A percentile compares a stretch with the other conserved stretches of the same genome.
Evolutionary conservation across 2,797 vertebrate genomes (phyloP).

Genomic region (Sebastiscus albofasciatus): DNA sequence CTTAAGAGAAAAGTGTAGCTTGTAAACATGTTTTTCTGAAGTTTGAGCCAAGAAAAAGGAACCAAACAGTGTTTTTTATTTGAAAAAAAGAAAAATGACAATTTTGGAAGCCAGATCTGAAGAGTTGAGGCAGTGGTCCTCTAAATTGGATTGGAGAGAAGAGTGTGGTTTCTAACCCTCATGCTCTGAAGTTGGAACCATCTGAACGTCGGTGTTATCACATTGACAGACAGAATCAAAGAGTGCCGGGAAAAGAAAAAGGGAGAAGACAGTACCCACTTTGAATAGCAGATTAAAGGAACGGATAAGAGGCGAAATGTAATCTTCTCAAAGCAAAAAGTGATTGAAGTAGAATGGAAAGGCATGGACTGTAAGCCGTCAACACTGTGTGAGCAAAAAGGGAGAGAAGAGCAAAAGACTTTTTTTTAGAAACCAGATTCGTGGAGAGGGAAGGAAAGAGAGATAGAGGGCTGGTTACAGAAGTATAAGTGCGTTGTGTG

Average conservation of each 20-base stretch:
- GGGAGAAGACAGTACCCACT: background rate
- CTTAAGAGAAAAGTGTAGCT: background rate
- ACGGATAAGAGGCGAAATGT: conserved; percentile 29
- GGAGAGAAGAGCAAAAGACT: conserved; percentile 16
- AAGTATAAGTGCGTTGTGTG: conserved; percentile 31
- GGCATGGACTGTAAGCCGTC: conserved; percentile 24
- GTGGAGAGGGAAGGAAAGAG: conserved; percentile 9
- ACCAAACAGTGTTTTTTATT: background rate
- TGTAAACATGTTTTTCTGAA: conserved; percentile 20
- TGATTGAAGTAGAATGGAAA: conserved; percentile 39
- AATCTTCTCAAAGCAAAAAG: conserved; percentile 39
- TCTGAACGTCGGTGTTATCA: conserved; percentile 1
- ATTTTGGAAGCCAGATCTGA: conserved; percentile 26
- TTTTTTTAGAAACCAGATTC: conserved; percentile 24
- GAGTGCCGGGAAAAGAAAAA: background rate
- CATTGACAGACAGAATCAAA: conserved; percentile 3
- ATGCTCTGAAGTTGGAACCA: conserved; percentile 25
- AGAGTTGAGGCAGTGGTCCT: background rate
- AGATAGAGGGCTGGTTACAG: conserved; percentile 25
- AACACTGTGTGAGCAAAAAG: background rate
- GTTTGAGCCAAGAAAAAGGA: conserved; percentile 7
- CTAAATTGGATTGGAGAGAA: conserved; percentile 7
- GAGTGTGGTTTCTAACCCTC: conserved; percentile 28
- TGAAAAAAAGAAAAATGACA: background rate
- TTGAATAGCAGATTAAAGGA: conserved; percentile 38